A percentile compares a stretch with the other conserved stretches of the same genome.
Conservation (phyloP, 2,113 vertebrate genomes). For the Leptobrachium leishanense region DNA sequence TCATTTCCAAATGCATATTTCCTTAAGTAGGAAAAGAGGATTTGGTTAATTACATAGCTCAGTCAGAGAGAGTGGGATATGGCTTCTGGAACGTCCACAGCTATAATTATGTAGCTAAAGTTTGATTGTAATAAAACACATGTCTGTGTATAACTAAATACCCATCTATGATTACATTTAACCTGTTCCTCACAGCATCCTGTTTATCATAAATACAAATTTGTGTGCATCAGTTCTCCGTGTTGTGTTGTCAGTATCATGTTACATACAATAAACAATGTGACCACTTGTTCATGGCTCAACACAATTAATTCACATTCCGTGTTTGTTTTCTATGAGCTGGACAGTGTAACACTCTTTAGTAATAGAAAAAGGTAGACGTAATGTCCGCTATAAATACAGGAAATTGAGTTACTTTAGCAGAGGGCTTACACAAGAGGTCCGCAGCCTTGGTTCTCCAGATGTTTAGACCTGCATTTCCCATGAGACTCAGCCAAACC, state of each 20-base stretch:
- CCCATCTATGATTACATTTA: background rate
- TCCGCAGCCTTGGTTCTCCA: no score
- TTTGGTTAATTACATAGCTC: conserved; percentile 48
- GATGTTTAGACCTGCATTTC: no score
- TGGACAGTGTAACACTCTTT: no score
- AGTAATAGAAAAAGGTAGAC: no score
- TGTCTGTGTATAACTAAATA: conserved; percentile 14
- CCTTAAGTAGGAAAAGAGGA: conserved; percentile 50
- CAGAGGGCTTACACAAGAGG: no score
- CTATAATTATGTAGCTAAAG: conserved; percentile 37
- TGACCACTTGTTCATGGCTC: no score
- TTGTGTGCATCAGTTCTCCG: background rate
- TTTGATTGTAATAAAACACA: conserved; percentile 9
- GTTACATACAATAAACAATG: no score
- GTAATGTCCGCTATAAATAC: no score
- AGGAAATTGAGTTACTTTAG: no score
- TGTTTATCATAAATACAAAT: background rate
- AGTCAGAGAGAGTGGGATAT: conserved; percentile 33
- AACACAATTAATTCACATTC: no score
- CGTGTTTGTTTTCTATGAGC: no score
- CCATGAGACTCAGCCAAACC: no score
- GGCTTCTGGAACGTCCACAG: conserved; percentile 7
- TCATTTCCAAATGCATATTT: conserved; percentile 48
- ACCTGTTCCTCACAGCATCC: conserved; percentile 4
- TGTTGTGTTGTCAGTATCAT: background rate